Base-by-base conservation (phyloP, 2,797 vertebrate genomes). In the Schizothorax lantsangensis region DNA sequence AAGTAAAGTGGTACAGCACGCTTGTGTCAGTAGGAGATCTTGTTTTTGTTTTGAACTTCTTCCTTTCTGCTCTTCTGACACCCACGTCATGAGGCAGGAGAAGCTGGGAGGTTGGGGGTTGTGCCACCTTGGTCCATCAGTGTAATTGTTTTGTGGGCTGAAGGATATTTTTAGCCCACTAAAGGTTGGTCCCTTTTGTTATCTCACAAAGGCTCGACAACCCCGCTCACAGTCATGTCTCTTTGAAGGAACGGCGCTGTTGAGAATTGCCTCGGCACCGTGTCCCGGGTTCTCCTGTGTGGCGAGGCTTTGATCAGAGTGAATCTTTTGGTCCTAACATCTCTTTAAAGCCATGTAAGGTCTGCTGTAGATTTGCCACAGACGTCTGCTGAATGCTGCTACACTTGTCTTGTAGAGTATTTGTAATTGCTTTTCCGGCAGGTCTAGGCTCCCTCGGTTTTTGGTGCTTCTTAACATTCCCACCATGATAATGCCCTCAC, bases 291-390 rank as follows among this genome's bases (percentile, higher is more conserved):
- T 86, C 90, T 91, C 89, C 85, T 88, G 66, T 85, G 71, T 88
- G 85, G 89, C 81, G 43, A 81, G 82, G 85, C 93, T 95, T 94
- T 94, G 93, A 94, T 94, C 94, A 92, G 86, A 91, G 85, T 45
- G 62, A 81, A 83, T 86, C 89, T 86, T 88, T 66, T 43, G 85
- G 40, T 86, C 84, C 84, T 74, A 79, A 91, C 90, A 93, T 93
- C 80, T 73, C 88, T 88, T 91, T 92, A 88, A 89, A 83, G 47
- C 88, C 88, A 88, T 89, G 86, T 87, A 68, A 90, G 87, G 82
- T 89, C 75, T 86, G 69, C 75, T 66, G 87, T 84, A 87, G 88
- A 83, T 88, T 86, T 87, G 79, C 73, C 69, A 26, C 73, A 68
- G 86, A 90, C 86, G 68, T 89, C 71, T 30, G 43, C 62, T 74